Percentiles rank a stretch among this genome's conserved stretches.
Evolutionary conservation across 1,140 invertebrate genomes (phyloP).

Genomic region (Bombus pyrosoma): DNA sequence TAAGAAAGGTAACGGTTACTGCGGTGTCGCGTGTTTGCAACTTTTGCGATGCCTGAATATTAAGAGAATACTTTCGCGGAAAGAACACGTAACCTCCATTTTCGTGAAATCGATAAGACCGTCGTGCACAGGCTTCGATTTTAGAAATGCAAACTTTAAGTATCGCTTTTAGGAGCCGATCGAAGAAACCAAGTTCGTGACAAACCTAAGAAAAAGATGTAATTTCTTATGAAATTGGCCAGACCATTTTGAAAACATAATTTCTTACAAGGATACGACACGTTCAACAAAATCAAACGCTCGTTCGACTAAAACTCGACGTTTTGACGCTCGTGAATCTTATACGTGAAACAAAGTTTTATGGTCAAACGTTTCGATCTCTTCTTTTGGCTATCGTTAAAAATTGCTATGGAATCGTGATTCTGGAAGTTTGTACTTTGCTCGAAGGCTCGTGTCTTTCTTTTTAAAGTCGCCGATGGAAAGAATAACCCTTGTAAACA

Average conservation of each 20-base stretch:
- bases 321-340: too few relatives aligned
- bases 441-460: constrained; percentile 2
- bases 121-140: constrained; percentile 7
- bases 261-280: background rate
- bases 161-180: background rate
- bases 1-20: constrained; percentile 81
- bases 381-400: background rate
- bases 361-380: background rate
- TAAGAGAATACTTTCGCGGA: constrained; percentile 27
- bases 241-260: background rate
- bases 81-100: constrained; percentile 18
- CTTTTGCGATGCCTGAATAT: constrained; percentile 37
- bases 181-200: background rate
- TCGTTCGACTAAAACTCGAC: background rate
- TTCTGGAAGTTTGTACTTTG: background rate
- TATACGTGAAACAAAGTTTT: background rate
- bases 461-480: background rate
- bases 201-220: background rate
- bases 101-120: constrained; percentile 21
- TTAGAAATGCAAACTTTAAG: background rate
- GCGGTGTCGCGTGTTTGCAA: constrained; percentile 36
- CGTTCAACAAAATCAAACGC: background rate
- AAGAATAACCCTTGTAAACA: constrained; percentile 4
- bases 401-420: background rate
- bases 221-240: background rate